Base-by-base conservation (phyloP, 2,113 vertebrate genomes). In the Trogon surrucura region DNA sequence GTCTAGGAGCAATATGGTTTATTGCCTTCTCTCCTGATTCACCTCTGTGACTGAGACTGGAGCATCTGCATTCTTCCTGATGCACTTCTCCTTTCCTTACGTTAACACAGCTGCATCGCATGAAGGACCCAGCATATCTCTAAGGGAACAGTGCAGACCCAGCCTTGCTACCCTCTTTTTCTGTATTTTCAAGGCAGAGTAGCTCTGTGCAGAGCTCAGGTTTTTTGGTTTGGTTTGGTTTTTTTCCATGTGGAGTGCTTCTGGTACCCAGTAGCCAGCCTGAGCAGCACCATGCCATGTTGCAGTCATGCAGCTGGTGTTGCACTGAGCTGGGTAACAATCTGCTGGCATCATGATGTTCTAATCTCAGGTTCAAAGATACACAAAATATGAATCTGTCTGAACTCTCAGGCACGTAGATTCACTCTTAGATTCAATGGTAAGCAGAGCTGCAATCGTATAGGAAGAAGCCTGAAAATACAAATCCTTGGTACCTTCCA, bases 311-410 rank as follows among this genome's bases (percentile, higher is more conserved):
- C 13, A 13, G 41, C 9, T 41, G 41, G 41, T 41, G 34, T 53
- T 74, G 45, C 36, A 36, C n/a, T 60, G 51, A 85, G 57, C 38
- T 5, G 2, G 38, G 15, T 29, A 14, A 69, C 20, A 14, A 21
- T 27, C 67, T 85, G 23, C 54, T 82, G 44, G 54, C n/a, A 47
- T 27, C 1, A 1, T 0, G 3, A n/a, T 2, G 0, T 48, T 51
- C 1, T 0, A 51, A 57, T 47, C 26, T 48, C 3, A 1, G 13
- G 36, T 53, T 88, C 61, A 64, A 47, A 83, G 36, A 58, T 8
- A 47, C 0, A 1, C 23, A 67, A 70, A 86, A 64, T 29, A 73
- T 6, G 5, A 34, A 69, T 36, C n/a, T 66, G 21, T 29, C 74
- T 71, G 44, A 71, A 50, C 34, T 32, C 45, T 27, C 13, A 38